Percentiles rank a stretch among this genome's conserved stretches.
Evolutionary conservation across 1,140 invertebrate species (phyloP).

Genomic region (Neodiprion pinetum): DNA sequence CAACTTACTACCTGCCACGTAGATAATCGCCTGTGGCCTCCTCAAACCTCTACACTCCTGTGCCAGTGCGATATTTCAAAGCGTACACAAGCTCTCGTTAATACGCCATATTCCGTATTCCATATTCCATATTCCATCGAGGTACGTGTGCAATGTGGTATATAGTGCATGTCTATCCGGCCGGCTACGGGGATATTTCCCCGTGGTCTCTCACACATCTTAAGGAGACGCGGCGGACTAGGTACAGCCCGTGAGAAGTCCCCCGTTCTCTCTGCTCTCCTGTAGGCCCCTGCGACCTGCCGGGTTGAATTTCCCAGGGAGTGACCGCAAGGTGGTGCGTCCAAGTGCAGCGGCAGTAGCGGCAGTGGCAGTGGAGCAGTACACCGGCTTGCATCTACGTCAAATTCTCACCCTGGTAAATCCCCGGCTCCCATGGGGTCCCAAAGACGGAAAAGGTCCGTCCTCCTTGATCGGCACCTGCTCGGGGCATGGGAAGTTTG

Average conservation of each 20-base stretch:
- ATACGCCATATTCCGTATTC: no score
- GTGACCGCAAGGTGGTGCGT: constrained; percentile 47
- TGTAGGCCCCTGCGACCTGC: background rate
- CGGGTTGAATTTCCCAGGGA: constrained; percentile 45
- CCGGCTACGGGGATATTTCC: no score
- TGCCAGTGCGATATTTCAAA: background rate
- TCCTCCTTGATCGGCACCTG: background rate
- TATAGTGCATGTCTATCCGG: no score
- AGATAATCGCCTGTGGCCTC: background rate
- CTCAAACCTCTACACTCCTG: background rate
- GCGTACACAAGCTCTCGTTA: background rate
- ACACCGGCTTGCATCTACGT: background rate
- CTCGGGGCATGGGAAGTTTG: background rate
- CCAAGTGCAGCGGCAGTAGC: constrained; percentile 1
- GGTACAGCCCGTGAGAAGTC: background rate
- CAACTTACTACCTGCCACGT: background rate
- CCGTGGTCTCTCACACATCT: no score
- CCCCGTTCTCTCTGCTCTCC: background rate
- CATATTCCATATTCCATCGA: no score
- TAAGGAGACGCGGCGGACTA: no score
- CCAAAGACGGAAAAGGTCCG: constrained; percentile 15
- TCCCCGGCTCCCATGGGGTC: constrained; percentile 41
- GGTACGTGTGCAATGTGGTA: no score
- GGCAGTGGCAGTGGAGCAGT: background rate
- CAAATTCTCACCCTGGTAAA: constrained; percentile 2